Evolutionary conservation across 2,113 vertebrate genomes (phyloP).

Genomic region (Rhadina sibilatrix): DNA sequence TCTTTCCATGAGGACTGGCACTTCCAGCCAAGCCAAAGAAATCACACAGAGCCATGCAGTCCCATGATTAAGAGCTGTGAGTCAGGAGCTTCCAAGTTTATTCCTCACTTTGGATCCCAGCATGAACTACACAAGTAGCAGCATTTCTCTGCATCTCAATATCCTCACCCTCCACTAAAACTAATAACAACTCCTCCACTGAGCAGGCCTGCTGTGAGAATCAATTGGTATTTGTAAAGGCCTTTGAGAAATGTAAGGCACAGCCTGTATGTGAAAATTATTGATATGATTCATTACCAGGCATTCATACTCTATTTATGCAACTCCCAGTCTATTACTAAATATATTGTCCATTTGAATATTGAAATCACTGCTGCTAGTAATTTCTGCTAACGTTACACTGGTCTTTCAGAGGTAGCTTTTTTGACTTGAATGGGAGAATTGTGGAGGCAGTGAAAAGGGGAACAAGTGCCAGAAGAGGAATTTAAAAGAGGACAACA

Average conservation of each 20-base stretch:
- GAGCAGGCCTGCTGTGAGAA: conserved; percentile 50
- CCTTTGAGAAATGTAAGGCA: conserved; percentile 58
- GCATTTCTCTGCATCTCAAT: conserved; percentile 6
- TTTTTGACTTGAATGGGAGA: conserved; percentile 34
- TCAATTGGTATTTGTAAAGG: conserved; percentile 58
- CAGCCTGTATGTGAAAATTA: conserved; percentile 63
- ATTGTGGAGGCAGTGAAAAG: conserved; percentile 27
- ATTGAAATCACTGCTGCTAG: conserved; percentile 60
- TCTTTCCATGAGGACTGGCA: not conserved
- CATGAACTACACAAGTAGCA: not conserved
- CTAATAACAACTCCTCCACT: conserved; percentile 53
- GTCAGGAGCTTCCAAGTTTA: not conserved
- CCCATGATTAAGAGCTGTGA: not conserved
- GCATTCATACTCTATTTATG: conserved; percentile 71
- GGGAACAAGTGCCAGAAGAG: conserved; percentile 23
- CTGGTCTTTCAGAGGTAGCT: conserved; percentile 36
- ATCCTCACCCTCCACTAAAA: conserved; percentile 21
- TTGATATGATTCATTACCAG: conserved; percentile 68
- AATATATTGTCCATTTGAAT: conserved; percentile 50
- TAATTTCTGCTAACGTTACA: conserved; percentile 51
- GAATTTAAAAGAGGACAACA: conserved; percentile 45
- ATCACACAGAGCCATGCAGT: accelerated
- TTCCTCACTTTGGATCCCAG: not conserved
- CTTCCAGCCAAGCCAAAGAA: not conserved
- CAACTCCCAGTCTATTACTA: conserved; percentile 27